phyloP scores from a whole-genome alignment of 2,888 invertebrate genomes.

The Halictus quadricinctus region DNA sequence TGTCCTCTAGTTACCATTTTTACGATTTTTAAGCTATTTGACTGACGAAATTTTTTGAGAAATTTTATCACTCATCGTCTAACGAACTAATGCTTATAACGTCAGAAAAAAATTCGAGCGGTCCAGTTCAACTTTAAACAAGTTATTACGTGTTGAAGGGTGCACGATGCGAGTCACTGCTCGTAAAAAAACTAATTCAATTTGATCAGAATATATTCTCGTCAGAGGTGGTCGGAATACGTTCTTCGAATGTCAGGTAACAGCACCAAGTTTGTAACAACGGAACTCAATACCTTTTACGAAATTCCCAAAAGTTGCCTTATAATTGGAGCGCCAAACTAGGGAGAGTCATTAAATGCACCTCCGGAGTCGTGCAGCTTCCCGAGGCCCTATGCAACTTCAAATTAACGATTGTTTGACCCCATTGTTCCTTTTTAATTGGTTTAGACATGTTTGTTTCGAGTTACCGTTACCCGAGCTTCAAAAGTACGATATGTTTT shows the following conservation, averaged over 20 bases:
- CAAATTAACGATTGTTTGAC: neutral
- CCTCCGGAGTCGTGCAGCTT: neutral
- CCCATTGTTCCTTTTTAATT: neutral
- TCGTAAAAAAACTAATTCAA: neutral
- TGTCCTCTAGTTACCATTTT: too few relatives aligned
- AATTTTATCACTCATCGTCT: too few relatives aligned
- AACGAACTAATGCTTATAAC: too few relatives aligned
- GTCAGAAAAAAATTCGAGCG: too few relatives aligned
- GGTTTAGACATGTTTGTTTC: neutral
- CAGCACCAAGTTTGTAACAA: neutral
- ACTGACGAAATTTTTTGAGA: too few relatives aligned
- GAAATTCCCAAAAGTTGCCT: neutral
- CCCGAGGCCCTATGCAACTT: neutral
- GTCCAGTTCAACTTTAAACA: too few relatives aligned
- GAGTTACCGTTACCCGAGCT: neutral
- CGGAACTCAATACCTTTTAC: conserved; percentile 1
- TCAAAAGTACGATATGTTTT: neutral
- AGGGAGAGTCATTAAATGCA: neutral
- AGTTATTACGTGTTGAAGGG: too few relatives aligned
- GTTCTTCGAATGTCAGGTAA: neutral
- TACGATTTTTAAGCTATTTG: too few relatives aligned
- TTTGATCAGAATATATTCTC: neutral
- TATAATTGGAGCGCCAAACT: neutral
- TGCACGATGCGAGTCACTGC: too few relatives aligned
- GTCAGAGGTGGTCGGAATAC: neutral